Percentiles rank a stretch among this genome's conserved stretches.
These are phyloP conservation scores for Athalia circularis DNA, from an alignment of 2,888 invertebrate species.

Conservation along the genomic window DNA sequence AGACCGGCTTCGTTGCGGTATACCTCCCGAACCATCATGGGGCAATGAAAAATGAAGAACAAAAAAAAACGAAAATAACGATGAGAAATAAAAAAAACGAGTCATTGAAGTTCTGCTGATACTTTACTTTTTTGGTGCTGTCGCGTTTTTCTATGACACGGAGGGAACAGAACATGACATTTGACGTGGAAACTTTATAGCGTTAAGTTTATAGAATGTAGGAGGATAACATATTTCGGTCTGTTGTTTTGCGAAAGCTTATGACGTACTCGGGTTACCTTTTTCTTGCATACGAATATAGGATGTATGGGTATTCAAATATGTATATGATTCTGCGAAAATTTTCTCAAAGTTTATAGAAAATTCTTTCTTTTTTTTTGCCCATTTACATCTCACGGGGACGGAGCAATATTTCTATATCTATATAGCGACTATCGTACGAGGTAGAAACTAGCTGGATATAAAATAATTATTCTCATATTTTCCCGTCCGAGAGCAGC, in stretches of 20 bases:
- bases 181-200: background rate
- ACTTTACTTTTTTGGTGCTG: background rate
- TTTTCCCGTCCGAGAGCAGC: conserved; percentile 47
- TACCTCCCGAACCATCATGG: too few relatives aligned
- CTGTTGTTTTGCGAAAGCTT: background rate
- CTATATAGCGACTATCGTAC: too few relatives aligned
- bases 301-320: background rate
- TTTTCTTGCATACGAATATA: conserved; percentile 2
- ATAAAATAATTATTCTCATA: conserved; percentile 62
- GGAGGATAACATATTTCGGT: background rate
- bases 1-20: too few relatives aligned
- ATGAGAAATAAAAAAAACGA: background rate
- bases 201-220: background rate
- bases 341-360: too few relatives aligned
- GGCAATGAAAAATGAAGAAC: too few relatives aligned
- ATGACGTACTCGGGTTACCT: background rate
- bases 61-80: background rate
- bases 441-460: conserved; percentile 46
- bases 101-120: background rate
- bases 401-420: too few relatives aligned
- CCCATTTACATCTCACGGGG: too few relatives aligned
- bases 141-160: background rate
- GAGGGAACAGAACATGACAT: conserved; percentile 1
- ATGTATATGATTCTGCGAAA: too few relatives aligned
- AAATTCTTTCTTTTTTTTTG: too few relatives aligned